Conservation (phyloP, 35 echinoderm and acorn worm species). For the Amphiura filiformis region DNA sequence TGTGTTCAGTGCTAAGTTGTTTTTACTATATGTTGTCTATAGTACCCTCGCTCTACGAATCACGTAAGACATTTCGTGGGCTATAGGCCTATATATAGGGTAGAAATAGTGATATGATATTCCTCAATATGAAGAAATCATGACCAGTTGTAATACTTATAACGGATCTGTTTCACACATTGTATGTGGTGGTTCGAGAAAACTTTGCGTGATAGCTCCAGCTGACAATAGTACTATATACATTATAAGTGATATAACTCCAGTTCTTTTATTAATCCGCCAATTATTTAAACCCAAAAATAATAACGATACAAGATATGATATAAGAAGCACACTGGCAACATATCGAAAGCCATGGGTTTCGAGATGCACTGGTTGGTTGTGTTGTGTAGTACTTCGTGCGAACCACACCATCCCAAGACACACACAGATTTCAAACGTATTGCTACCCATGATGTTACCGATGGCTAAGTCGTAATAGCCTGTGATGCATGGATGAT, state of each 20-base stretch:
- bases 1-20: no score
- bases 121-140: no score
- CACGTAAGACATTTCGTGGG: no score
- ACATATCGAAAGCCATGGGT: background rate
- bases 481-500: conserved; percentile 28
- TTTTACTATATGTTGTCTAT: no score
- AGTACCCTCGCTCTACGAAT: no score
- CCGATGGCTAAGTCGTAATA: conserved; percentile 86
- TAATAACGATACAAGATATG: background rate
- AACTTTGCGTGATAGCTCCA: background rate
- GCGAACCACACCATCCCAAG: conserved; percentile 91
- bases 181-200: no score
- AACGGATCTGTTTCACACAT: no score
- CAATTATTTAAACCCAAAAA: background rate
- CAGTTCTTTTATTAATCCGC: background rate
- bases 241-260: background rate
- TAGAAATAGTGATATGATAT: no score
- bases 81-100: no score
- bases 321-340: background rate
- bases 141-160: no score
- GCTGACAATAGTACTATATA: background rate
- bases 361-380: background rate
- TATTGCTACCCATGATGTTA: conserved; percentile 95
- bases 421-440: conserved; percentile 89
- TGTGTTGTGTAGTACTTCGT: background rate